phyloP scores from a whole-genome alignment of 2,113 vertebrate species.

The human (Homo sapiens) region GRCh38 chr14:35532001-35532500 shows the following conservation, averaged over 20 bases:
- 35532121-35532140: constrained; percentile 22
- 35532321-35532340: neutral
- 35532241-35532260: constrained; percentile 28
- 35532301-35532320: constrained; percentile 5
- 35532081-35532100: neutral
- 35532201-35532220: neutral
- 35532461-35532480: too few relatives aligned
- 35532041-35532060: neutral
- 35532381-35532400: neutral
- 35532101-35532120: neutral
- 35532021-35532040: neutral
- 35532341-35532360: constrained; percentile 27
- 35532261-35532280: neutral
- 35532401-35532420: neutral
- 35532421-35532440: neutral
- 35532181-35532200: neutral
- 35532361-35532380: neutral
- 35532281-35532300: neutral
- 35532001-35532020: neutral
- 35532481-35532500: too few relatives aligned
- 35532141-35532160: neutral
- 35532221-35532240: constrained; percentile 21
- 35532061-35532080: constrained; percentile 8
- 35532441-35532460: too few relatives aligned
- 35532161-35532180: neutral